These are phyloP conservation scores for Malacosoma neustria DNA, from an alignment of 2,888 invertebrate species.

Conservation along the genomic window DNA sequence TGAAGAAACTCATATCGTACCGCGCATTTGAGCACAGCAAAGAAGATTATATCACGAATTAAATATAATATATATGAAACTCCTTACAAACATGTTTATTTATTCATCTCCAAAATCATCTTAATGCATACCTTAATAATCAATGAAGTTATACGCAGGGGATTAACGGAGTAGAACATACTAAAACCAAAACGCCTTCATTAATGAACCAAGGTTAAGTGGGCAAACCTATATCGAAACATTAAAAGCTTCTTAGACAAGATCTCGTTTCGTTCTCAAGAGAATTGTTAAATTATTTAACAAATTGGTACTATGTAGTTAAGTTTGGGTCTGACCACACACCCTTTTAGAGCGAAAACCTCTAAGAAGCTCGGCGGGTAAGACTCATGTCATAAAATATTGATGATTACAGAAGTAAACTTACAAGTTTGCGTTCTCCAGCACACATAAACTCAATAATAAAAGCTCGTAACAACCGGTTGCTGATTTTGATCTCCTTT, in stretches of 20 bases:
- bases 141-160: neutral
- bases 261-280: conserved; percentile 29
- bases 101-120: neutral
- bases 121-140: neutral
- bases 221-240: conserved; percentile 15
- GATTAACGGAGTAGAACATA: neutral
- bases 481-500: too few species aligned
- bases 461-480: too few species aligned
- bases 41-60: too few species aligned
- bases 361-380: conserved; percentile 51
- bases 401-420: too few species aligned
- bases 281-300: conserved; percentile 61
- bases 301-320: conserved; percentile 55
- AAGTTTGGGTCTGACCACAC: conserved; percentile 64
- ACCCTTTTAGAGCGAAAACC: conserved; percentile 60
- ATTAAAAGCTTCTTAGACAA: conserved; percentile 35
- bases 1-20: too few species aligned
- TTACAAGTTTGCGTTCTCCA: too few species aligned
- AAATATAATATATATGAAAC: too few species aligned
- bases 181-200: neutral
- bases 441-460: too few species aligned
- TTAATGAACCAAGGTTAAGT: neutral
- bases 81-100: too few species aligned
- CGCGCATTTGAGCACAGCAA: too few species aligned
- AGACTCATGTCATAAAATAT: too few species aligned